phyloP scores from a whole-genome alignment of 2,797 vertebrate species.

The Orientallactaga sibirica region DNA sequence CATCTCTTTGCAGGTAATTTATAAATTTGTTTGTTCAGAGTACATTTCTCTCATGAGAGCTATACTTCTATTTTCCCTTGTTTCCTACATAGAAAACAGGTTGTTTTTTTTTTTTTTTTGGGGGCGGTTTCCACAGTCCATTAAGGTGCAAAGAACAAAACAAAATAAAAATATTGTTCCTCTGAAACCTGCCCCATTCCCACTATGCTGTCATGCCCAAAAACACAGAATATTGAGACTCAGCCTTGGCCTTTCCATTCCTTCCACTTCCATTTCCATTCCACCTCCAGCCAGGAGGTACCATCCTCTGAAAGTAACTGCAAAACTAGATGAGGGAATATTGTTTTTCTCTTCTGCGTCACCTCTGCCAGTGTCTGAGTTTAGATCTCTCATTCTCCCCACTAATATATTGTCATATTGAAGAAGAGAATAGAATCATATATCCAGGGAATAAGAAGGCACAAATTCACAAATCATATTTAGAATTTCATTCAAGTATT shows the following conservation, averaged over 20 bases:
- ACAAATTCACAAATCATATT: not conserved
- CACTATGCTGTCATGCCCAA: not conserved
- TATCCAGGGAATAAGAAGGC: not conserved
- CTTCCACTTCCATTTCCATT: not conserved
- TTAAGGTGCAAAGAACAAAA: not conserved
- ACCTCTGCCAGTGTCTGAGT: not conserved
- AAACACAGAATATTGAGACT: not conserved
- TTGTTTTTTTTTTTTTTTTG: not conserved
- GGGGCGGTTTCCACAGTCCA: not conserved
- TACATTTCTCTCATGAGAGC: not conserved
- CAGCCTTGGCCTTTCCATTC: not conserved
- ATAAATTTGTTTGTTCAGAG: not conserved
- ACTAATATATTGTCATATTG: not conserved
- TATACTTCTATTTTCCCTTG: not conserved
- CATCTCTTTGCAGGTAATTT: not conserved
- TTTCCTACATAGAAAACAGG: not conserved
- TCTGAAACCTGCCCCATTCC: too few relatives aligned
- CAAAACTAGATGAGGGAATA: not conserved
- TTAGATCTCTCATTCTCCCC: not conserved
- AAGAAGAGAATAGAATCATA: not conserved
- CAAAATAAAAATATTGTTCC: not conserved
- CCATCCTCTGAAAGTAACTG: not conserved
- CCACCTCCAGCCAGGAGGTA: too few relatives aligned
- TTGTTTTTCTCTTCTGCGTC: not conserved
- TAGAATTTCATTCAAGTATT: slow-evolving; percentile 42